A percentile compares a stretch with the other conserved stretches of the same genome.
Conservation (phyloP, 2,888 invertebrate genomes). For the Chymomyza caudatula region DNA sequence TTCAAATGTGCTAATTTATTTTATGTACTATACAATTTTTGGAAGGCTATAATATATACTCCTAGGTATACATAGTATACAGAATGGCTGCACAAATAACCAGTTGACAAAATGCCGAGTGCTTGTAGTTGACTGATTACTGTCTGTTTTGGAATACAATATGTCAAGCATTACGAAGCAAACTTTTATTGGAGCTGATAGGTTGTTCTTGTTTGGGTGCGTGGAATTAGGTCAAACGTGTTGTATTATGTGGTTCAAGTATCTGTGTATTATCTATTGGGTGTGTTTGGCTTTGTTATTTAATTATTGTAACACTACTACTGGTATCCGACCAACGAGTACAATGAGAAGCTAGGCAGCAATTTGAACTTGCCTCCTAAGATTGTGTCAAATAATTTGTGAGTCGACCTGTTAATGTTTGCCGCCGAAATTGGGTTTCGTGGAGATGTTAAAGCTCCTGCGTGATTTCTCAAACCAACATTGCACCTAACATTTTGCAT, state of each 20-base stretch:
- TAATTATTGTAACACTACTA: no score
- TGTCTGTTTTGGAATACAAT: neutral
- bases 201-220: neutral
- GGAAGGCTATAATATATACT: conserved; percentile 19
- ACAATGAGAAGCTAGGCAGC: no score
- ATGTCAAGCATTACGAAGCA: no score
- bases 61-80: neutral
- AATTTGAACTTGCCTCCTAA: neutral
- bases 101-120: neutral
- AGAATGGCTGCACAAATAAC: neutral
- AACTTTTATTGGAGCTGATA: neutral
- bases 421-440: no score
- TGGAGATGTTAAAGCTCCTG: neutral
- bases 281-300: neutral
- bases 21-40: conserved; percentile 33
- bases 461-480: neutral
- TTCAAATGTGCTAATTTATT: conserved; percentile 57
- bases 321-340: no score
- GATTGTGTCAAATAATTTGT: neutral
- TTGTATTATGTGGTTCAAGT: neutral
- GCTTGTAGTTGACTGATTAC: neutral
- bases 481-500: neutral
- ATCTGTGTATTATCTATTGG: neutral
- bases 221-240: neutral
- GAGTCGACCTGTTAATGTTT: no score